phyloP scores from a whole-genome alignment of 2,113 vertebrate species.

The Lutjanus erythropterus region DNA sequence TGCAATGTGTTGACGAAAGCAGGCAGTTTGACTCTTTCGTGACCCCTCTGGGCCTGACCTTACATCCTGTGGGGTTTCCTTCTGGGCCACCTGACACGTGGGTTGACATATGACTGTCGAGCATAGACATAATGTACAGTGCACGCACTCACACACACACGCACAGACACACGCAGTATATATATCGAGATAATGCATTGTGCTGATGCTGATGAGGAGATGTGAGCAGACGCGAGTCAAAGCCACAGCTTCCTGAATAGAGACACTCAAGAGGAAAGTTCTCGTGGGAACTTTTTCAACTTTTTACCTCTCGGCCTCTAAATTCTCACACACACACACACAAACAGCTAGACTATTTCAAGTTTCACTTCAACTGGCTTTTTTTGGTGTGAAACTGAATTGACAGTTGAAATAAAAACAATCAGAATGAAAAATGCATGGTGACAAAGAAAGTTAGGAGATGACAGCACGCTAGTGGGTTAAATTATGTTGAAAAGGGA shows the following conservation, averaged over 20 bases:
- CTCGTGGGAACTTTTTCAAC: conserved; percentile 89
- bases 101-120: conserved; percentile 43
- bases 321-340: conserved; percentile 17
- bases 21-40: conserved; percentile 70
- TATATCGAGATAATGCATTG: conserved; percentile 29
- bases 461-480: too few relatives aligned
- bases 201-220: conserved; percentile 71
- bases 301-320: conserved; percentile 77
- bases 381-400: background rate
- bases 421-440: background rate
- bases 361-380: conserved; percentile 46
- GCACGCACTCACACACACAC: conserved; percentile 6
- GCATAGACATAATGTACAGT: background rate
- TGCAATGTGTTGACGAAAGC: conserved; percentile 46
- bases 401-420: background rate
- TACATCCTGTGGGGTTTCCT: conserved; percentile 74
- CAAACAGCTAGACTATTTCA: conserved; percentile 1
- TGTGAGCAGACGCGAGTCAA: conserved; percentile 68
- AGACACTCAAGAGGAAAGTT: conserved; percentile 83
- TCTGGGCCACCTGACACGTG: conserved; percentile 70
- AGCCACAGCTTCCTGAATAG: conserved; percentile 89
- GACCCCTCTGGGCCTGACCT: conserved; percentile 58
- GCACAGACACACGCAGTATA: conserved; percentile 3
- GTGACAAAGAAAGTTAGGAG: too few relatives aligned
- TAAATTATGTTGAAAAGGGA: too few relatives aligned